A percentile compares a stretch with the other conserved stretches of the same genome.
phyloP scores from a whole-genome alignment of 2,113 vertebrate genomes.

The Thalassoma bifasciatum region DNA sequence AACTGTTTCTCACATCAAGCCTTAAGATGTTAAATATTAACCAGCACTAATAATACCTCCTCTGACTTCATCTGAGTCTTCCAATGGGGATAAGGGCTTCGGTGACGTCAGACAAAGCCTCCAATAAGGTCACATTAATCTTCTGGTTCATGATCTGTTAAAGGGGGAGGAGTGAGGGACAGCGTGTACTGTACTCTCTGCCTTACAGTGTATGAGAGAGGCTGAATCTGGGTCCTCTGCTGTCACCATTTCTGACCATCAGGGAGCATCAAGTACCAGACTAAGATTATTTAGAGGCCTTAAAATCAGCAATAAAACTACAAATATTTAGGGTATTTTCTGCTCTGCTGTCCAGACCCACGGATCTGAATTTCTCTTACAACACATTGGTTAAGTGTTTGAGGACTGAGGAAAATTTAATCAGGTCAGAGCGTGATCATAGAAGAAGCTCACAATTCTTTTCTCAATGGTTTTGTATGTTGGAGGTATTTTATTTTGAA shows the following conservation, averaged over 20 bases:
- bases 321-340: background rate
- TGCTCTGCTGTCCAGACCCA: background rate
- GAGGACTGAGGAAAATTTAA: conserved; percentile 20
- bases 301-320: conserved; percentile 36
- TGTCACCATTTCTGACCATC: conserved; percentile 18
- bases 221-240: conserved; percentile 12
- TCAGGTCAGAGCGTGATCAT: conserved; percentile 40
- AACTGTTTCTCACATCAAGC: conserved; percentile 17
- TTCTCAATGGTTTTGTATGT: conserved; percentile 4
- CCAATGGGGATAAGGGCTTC: background rate
- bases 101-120: conserved; percentile 18
- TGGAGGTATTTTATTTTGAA: background rate
- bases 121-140: conserved; percentile 1
- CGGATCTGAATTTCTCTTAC: background rate
- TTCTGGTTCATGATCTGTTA: background rate
- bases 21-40: conserved; percentile 44
- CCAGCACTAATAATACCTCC: conserved; percentile 49
- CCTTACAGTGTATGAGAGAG: background rate
- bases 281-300: background rate
- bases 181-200: background rate
- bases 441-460: background rate
- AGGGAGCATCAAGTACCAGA: background rate
- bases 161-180: conserved; percentile 2
- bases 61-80: conserved; percentile 25
- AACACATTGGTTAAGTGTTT: conserved; percentile 18